phyloP scores from a whole-genome alignment of 2,113 vertebrate species.

The Synchiropus splendidus region DNA sequence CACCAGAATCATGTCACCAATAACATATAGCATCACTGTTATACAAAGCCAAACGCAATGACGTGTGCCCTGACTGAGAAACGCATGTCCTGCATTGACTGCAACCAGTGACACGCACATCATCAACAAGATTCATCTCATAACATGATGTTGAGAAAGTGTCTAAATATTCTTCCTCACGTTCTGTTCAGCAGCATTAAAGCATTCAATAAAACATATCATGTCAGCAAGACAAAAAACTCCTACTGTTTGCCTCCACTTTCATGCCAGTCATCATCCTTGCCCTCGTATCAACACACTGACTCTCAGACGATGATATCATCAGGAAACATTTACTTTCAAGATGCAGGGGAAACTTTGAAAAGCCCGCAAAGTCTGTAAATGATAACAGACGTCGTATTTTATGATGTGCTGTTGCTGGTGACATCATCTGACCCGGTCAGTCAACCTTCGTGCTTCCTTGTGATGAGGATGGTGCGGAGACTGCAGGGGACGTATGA shows the following conservation, averaged over 20 bases:
- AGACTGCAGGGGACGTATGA: slow-evolving; percentile 24
- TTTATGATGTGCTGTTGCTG: slow-evolving; percentile 2
- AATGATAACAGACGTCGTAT: slow-evolving; percentile 19
- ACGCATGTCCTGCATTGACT: too few species aligned
- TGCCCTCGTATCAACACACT: slow-evolving; percentile 1
- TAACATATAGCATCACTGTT: too few species aligned
- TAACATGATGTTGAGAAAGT: too few species aligned
- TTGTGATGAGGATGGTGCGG: slow-evolving; percentile 26
- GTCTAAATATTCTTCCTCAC: too few species aligned
- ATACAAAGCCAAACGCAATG: too few species aligned
- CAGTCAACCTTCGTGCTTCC: slow-evolving; percentile 24
- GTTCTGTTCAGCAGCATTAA: too few species aligned
- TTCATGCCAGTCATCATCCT: slow-evolving; percentile 2
- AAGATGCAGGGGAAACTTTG: slow-evolving; percentile 4
- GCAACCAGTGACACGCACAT: too few species aligned
- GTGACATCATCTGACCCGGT: slow-evolving; percentile 31
- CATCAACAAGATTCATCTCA: too few species aligned
- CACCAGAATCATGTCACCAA: too few species aligned
- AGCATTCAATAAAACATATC: too few species aligned
- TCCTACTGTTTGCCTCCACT: neutral
- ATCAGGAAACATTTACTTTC: slow-evolving; percentile 11
- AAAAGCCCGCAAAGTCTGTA: slow-evolving; percentile 20
- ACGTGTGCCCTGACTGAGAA: too few species aligned
- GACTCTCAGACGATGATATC: slow-evolving; percentile 29
- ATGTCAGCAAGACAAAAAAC: too few species aligned